A percentile compares a stretch with the other conserved stretches of the same genome.
phyloP scores from a whole-genome alignment of 2,797 vertebrate species.

The Coregonus sp. region DNA sequence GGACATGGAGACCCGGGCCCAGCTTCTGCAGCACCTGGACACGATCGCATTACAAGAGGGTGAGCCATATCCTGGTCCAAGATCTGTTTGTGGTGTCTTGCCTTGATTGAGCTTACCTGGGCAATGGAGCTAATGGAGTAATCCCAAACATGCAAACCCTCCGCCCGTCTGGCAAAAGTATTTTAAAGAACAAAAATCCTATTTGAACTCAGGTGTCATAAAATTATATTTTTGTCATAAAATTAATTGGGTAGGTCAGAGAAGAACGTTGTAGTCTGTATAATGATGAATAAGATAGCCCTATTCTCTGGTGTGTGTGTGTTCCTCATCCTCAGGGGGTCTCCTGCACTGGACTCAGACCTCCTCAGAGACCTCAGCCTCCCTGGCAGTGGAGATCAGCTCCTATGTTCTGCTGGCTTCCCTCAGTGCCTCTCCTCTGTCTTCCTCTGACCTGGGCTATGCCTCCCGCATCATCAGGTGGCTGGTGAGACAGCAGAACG shows the following conservation, averaged over 20 bases:
- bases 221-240: neutral
- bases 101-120: too few species aligned
- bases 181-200: too few species aligned
- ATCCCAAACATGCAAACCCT: too few species aligned
- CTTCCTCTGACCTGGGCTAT: constrained; percentile 69
- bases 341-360: constrained; percentile 66
- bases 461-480: constrained; percentile 72
- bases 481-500: constrained; percentile 80
- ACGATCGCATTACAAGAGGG: constrained; percentile 3
- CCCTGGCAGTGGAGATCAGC: constrained; percentile 82
- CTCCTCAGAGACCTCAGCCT: constrained; percentile 40
- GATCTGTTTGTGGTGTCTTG: constrained; percentile 11
- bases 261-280: too few species aligned
- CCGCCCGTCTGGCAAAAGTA: too few species aligned
- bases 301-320: constrained; percentile 60
- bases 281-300: too few species aligned
- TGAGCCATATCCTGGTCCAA: too few species aligned
- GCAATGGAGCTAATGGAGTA: too few species aligned
- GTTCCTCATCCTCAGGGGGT: constrained; percentile 48
- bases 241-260: constrained; percentile 54
- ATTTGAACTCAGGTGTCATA: constrained; percentile 47
- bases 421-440: constrained; percentile 61
- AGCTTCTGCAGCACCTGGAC: constrained; percentile 66
- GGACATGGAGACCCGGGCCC: neutral
- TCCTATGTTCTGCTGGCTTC: constrained; percentile 68